Percentiles rank a stretch among this genome's conserved stretches.
These are phyloP conservation scores for Catharus bicknelli DNA, from an alignment of 2,113 vertebrate species.

Conservation along the genomic window DNA sequence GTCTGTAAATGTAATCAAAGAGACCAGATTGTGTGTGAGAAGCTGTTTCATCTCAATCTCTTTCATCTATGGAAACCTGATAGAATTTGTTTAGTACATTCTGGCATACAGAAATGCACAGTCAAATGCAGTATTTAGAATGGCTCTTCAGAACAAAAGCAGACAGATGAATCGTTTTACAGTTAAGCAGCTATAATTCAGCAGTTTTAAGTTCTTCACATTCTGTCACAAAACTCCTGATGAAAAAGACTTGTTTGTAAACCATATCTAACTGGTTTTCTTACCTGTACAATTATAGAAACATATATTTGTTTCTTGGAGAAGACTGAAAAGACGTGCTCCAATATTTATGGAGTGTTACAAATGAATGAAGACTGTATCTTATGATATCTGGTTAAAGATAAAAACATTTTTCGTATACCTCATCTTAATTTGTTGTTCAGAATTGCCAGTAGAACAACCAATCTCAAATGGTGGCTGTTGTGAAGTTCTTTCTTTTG, in stretches of 20 bases:
- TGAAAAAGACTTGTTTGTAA: neutral
- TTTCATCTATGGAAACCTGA: conserved; percentile 52
- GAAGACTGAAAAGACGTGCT: neutral
- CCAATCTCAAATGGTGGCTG: neutral
- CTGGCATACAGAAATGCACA: neutral
- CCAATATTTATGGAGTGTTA: neutral
- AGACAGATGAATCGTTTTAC: neutral
- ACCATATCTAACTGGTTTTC: neutral
- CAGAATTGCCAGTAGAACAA: neutral
- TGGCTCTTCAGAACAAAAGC: neutral
- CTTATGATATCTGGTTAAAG: neutral
- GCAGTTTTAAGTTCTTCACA: neutral
- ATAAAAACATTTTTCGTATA: neutral
- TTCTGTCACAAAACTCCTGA: neutral
- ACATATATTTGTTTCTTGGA: neutral
- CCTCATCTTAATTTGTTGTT: neutral
- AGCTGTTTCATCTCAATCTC: conserved; percentile 48
- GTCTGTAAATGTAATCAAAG: conserved; percentile 53
- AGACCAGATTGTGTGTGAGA: conserved; percentile 27
- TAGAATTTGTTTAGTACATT: conserved; percentile 34
- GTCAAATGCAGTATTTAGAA: neutral
- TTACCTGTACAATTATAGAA: neutral
- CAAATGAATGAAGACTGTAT: neutral
- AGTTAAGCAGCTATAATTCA: neutral
- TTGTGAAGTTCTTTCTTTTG: neutral